These are phyloP conservation scores for human (Homo sapiens) DNA, from an alignment of 2,113 vertebrate genomes.

Conservation along the genomic window GRCh38 chr7:143375501-143376000, in stretches of 20 bases:
- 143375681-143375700: neutral
- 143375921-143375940: constrained; percentile 15
- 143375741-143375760: neutral
- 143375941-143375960: constrained; percentile 51
- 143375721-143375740: neutral
- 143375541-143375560: neutral
- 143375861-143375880: constrained; percentile 29
- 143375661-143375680: neutral
- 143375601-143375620: neutral
- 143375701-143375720: neutral
- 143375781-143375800: neutral
- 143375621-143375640: neutral
- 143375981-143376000: neutral
- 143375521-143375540: neutral
- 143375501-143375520: neutral
- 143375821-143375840: neutral
- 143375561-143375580: neutral
- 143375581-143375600: neutral
- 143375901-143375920: constrained; percentile 59
- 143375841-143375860: constrained; percentile 29
- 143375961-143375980: constrained; percentile 67
- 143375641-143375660: neutral
- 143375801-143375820: constrained; percentile 34
- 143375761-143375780: constrained; percentile 20
- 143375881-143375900: neutral